Evolutionary conservation across 1,140 invertebrate species (phyloP).

Genomic region (Telenomus remus): DNA sequence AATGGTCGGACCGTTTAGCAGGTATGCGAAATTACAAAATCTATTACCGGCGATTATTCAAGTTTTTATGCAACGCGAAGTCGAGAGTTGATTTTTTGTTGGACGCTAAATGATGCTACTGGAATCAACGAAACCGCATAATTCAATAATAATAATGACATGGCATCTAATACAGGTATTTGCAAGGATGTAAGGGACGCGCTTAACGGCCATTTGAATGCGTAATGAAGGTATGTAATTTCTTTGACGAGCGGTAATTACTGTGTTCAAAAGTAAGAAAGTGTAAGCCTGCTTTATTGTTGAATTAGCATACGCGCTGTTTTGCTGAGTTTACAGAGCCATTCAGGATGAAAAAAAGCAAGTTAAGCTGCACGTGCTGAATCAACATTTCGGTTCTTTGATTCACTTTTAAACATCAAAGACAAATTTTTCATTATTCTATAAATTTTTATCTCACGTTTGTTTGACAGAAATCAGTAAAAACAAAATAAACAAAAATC

Average conservation of each 20-base stretch:
- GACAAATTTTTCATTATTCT: too few relatives aligned
- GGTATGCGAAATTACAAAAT: neutral
- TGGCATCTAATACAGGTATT: slow-evolving; percentile 39
- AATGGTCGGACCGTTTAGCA: too few relatives aligned
- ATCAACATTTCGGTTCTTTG: slow-evolving; percentile 18
- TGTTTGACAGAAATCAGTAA: too few relatives aligned
- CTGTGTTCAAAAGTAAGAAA: slow-evolving; percentile 58
- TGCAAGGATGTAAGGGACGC: slow-evolving; percentile 26
- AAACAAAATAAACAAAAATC: too few relatives aligned
- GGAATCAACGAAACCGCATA: slow-evolving; percentile 20
- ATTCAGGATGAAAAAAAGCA: slow-evolving; percentile 41
- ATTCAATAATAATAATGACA: slow-evolving; percentile 54
- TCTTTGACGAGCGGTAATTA: slow-evolving; percentile 61
- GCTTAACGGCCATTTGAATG: slow-evolving; percentile 53
- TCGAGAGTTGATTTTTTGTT: neutral
- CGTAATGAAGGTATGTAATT: slow-evolving; percentile 62
- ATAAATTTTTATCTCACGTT: too few relatives aligned
- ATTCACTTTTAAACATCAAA: too few relatives aligned
- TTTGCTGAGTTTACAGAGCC: slow-evolving; percentile 59
- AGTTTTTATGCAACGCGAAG: neutral
- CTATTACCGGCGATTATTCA: neutral
- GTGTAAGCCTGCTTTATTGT: slow-evolving; percentile 56
- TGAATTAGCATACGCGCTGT: slow-evolving; percentile 55
- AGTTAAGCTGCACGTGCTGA: slow-evolving; percentile 23
- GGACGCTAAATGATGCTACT: slow-evolving; percentile 21